Conservation (phyloP, 2,797 vertebrate genomes). For the Antennarius maculatus region DNA sequence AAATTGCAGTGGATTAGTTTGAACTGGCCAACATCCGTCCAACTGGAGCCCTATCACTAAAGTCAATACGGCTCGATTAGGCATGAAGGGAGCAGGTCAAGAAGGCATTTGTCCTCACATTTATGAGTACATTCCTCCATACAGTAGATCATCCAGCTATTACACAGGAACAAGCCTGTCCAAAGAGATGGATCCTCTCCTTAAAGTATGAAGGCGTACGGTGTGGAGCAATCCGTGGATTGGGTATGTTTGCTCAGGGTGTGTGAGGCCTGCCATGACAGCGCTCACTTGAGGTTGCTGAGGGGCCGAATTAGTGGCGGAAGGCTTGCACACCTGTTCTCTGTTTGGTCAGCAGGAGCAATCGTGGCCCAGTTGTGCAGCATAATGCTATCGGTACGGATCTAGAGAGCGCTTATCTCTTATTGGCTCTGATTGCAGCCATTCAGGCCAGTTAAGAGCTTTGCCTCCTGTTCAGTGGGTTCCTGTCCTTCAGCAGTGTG, state of each 20-base stretch:
- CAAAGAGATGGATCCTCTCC: slow-evolving; percentile 43
- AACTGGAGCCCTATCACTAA: slow-evolving; percentile 36
- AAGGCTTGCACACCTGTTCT: slow-evolving; percentile 75
- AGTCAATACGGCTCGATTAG: slow-evolving; percentile 52
- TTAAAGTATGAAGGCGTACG: slow-evolving; percentile 54
- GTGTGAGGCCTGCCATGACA: slow-evolving; percentile 38
- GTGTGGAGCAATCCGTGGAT: slow-evolving; percentile 63
- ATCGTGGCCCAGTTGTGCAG: slow-evolving; percentile 50
- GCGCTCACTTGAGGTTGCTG: slow-evolving; percentile 39
- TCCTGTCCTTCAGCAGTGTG: slow-evolving; percentile 48
- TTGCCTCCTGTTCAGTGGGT: slow-evolving; percentile 47
- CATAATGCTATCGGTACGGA: slow-evolving; percentile 70
- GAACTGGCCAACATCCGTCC: slow-evolving; percentile 26
- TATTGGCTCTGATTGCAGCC: slow-evolving; percentile 75
- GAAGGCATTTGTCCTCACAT: slow-evolving; percentile 42
- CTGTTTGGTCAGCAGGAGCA: slow-evolving; percentile 75
- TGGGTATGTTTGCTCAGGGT: slow-evolving; percentile 74
- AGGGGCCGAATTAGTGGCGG: slow-evolving; percentile 61
- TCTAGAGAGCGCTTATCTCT: slow-evolving; percentile 74
- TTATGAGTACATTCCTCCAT: slow-evolving; percentile 53
- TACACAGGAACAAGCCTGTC: slow-evolving; percentile 39
- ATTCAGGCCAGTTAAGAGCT: slow-evolving; percentile 70
- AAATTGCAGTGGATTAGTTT: slow-evolving; percentile 19
- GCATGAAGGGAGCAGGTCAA: slow-evolving; percentile 47
- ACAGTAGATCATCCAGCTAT: slow-evolving; percentile 40